Base-by-base conservation (phyloP, 2,888 invertebrate genomes). In the Clusia tigrina region DNA sequence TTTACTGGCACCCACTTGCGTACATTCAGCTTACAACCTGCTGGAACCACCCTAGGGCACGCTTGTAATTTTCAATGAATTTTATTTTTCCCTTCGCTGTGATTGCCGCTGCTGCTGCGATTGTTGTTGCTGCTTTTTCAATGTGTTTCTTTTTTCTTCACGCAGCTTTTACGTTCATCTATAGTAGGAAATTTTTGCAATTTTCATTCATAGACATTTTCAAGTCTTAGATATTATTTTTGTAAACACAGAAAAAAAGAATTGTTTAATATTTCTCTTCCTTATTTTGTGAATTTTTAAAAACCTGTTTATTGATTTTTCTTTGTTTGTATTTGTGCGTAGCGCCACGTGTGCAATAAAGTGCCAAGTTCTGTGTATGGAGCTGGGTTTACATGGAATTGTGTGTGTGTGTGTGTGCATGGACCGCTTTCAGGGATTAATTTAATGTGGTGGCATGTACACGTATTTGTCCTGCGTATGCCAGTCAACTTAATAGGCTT, bases 11-110 rank as follows among this genome's bases (percentile, higher is more conserved):
- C n/a, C n/a, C n/a, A n/a, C n/a, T n/a, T n/a, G n/a, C n/a, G n/a
- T n/a, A n/a, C n/a, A n/a, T n/a, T n/a, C n/a, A n/a, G n/a, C n/a
- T n/a, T n/a, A n/a, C n/a, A n/a, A n/a, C n/a, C n/a, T n/a, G n/a
- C n/a, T n/a, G n/a, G n/a, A n/a, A n/a, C n/a, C n/a, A n/a, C n/a
- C n/a, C n/a, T 15, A 42, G n/a, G n/a, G 51, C 17, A 32, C 22
- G 48, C 58, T 24, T 48, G 58, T 58, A 26, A 58, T 58, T 58
- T 58, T 58, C 26, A 58, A 58, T 58, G 58, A 58, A 58, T 58
- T 58, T 58, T 48, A 46, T 58, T 48, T 48, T 58, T 58, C 48
- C 25, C 48, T n/a, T 58, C 18, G 25, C 48, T 56, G 42, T 6
- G 38, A 2, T 56, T 56, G 20, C 15, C 42, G 10, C 20, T 20